Percentiles rank a stretch among this genome's conserved stretches.
These are phyloP conservation scores for Panonychus citri DNA, from an alignment of 1,140 invertebrate species.

Conservation along the genomic window DNA sequence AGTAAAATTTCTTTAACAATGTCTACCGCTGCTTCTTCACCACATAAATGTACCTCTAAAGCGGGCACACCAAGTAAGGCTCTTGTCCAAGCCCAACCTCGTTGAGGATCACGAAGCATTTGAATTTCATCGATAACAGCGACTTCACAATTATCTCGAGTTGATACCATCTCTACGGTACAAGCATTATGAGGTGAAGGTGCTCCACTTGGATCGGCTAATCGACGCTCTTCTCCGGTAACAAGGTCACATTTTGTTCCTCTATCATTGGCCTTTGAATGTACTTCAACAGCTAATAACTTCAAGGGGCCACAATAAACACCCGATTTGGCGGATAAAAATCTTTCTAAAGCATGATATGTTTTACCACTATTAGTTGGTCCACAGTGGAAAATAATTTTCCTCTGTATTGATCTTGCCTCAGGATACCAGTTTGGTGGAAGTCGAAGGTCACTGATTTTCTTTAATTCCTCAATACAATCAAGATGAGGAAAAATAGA, in stretches of 20 bases:
- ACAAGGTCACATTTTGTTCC: conserved; percentile 83
- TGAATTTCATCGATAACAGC: conserved; percentile 98
- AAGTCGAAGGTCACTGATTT: conserved; percentile 76
- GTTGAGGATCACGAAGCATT: conserved; percentile 58
- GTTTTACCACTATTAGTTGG: conserved; percentile 99
- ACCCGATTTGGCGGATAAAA: conserved; percentile 62
- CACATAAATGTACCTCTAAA: conserved; percentile 89
- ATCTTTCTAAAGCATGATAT: conserved; percentile 77
- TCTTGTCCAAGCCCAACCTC: conserved; percentile 97
- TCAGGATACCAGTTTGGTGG: conserved; percentile 89
- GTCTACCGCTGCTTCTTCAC: conserved; percentile 68
- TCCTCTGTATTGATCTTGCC: conserved; percentile 59
- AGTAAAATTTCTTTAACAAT: conserved; percentile 55
- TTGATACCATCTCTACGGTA: conserved; percentile 89
- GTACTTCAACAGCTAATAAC: conserved; percentile 81
- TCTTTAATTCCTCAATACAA: conserved; percentile 85
- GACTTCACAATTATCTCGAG: conserved; percentile 67
- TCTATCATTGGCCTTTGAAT: conserved; percentile 57
- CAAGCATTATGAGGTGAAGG: conserved; percentile 66
- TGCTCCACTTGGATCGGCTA: conserved; percentile 35
- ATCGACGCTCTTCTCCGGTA: conserved; percentile 82
- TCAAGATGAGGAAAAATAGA: conserved; percentile 88
- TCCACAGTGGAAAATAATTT: conserved; percentile 90
- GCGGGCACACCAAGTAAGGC: conserved; percentile 64
- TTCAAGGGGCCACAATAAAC: conserved; percentile 96